Evolutionary conservation across 1,140 invertebrate species (phyloP), one percentile per base, ranked within the genome.

Genomic region (Euwallacea similis): DNA sequence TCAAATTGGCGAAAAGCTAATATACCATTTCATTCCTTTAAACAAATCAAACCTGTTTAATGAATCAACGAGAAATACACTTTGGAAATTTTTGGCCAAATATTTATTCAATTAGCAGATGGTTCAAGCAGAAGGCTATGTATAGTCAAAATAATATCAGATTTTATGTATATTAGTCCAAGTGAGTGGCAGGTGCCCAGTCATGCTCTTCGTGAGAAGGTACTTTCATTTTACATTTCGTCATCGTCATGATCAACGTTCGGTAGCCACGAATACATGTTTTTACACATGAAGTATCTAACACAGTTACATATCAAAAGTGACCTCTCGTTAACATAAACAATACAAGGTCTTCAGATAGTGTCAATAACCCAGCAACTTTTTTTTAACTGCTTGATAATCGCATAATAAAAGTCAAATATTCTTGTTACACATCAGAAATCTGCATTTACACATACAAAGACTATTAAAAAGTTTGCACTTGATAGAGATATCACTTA

Each of bases 321-420:
- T 66, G 64, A 66, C 64, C 64, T 66, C 42, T 56, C 42, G 50
- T 66, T 56, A 66, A 42, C 53, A 56, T 66, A 66, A 55, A 66
- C 64, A 66, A 66, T 15, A 56, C 50, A 66, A 66, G 64, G 64
- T 66, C 53, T 66, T 55, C 9, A 66, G 64, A 66, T 66, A 56
- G 42, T 56, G 64, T 66, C 64, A 66, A 66, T 66, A 66, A 66
- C 64, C 64, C 33, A 66, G n/a, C 41, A 43, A 50, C 13, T 50
- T 50, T 50, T 50, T 50, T 50, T 33, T 33, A 33, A 33, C n/a
- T 33, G 21, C 21, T 33, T 33, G 21, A 33, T 33, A 33, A 33
- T 33, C 21, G 21, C 21, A 33, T 33, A 33, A 33, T 33, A 33
- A 33, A 33, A 33, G 21, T 33, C 21, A 33, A 33, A 33, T 33